These are phyloP conservation scores for Scaptomyza polygonia DNA, from an alignment of 2,888 invertebrate genomes.

Conservation along the genomic window DNA sequence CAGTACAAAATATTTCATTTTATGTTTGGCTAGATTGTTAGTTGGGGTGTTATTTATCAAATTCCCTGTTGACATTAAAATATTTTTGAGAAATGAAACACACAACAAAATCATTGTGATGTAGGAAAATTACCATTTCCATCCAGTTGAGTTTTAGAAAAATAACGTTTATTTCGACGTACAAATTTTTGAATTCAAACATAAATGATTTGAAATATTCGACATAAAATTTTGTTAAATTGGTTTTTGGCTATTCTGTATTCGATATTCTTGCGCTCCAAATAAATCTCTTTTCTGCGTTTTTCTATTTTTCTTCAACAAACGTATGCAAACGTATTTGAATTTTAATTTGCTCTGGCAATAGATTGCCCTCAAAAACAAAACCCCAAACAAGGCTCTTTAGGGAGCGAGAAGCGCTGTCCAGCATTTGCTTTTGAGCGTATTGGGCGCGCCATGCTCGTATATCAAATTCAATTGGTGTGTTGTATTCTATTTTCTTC, in stretches of 20 bases:
- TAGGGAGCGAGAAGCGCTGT: conserved; percentile 9
- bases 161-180: too few species aligned
- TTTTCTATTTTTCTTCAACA: conserved; percentile 25
- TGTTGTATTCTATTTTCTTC: conserved; percentile 15
- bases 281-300: not conserved
- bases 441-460: conserved; percentile 46
- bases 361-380: conserved; percentile 37
- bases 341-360: conserved; percentile 69
- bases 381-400: conserved; percentile 20
- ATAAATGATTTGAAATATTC: too few species aligned
- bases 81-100: too few species aligned
- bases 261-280: not conserved
- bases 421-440: conserved; percentile 42
- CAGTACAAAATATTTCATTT: conserved; percentile 68
- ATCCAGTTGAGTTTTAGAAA: not conserved
- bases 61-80: not conserved
- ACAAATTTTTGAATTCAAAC: too few species aligned
- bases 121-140: too few species aligned
- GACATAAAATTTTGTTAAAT: too few species aligned
- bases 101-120: too few species aligned
- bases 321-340: conserved; percentile 64
- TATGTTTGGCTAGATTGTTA: conserved; percentile 51
- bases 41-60: not conserved
- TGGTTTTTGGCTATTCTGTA: not conserved
- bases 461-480: conserved; percentile 65